phyloP scores from a whole-genome alignment of 2,888 invertebrate genomes.

The Acanthosepion lycidas region DNA sequence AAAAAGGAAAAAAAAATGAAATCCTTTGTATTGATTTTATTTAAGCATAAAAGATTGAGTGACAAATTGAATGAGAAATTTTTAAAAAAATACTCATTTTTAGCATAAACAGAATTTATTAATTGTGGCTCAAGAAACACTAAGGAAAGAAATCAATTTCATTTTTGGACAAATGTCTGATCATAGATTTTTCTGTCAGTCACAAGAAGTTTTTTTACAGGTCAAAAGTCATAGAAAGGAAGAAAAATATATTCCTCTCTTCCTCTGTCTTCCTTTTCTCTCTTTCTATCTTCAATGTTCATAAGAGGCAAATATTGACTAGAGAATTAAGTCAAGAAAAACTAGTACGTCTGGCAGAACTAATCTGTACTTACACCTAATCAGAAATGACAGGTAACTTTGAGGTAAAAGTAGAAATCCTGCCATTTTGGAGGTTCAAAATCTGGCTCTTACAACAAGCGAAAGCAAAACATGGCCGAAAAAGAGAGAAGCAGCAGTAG shows the following conservation, averaged over 20 bases:
- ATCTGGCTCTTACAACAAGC: background rate
- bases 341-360: background rate
- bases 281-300: background rate
- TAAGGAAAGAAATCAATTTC: background rate
- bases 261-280: background rate
- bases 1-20: no score
- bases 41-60: no score
- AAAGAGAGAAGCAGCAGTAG: background rate
- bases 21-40: no score
- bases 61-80: no score
- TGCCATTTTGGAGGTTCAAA: slow-evolving; percentile 6
- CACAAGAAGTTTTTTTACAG: background rate
- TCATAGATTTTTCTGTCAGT: slow-evolving; percentile 33
- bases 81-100: no score
- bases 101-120: no score
- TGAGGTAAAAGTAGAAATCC: slow-evolving; percentile 4
- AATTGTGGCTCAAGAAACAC: no score
- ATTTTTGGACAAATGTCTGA: slow-evolving; percentile 18
- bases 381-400: slow-evolving; percentile 21
- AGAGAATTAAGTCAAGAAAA: background rate
- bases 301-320: slow-evolving; percentile 23
- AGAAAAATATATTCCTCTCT: background rate
- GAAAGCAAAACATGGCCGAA: background rate
- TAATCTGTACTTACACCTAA: background rate
- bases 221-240: background rate